Evolutionary conservation across 2,113 vertebrate genomes (phyloP).

Genomic region (Regulus satrapa): DNA sequence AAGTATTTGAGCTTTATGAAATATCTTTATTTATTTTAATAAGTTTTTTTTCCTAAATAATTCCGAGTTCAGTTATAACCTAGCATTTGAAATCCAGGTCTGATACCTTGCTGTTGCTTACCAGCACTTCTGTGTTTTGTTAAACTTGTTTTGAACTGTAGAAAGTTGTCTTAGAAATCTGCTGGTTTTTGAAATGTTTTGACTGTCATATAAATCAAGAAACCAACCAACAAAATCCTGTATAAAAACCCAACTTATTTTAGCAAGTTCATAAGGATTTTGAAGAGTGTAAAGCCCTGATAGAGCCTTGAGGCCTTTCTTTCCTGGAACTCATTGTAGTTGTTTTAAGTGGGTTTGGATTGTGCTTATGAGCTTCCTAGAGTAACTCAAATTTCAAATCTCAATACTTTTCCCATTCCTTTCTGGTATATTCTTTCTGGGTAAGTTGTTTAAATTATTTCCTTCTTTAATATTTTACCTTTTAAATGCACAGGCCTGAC

Average conservation of each 20-base stretch:
- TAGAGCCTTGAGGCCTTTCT: neutral
- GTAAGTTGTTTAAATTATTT: neutral
- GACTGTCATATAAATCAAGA: neutral
- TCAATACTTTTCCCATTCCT: neutral
- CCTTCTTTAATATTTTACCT: neutral
- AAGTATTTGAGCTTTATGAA: neutral
- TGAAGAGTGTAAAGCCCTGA: neutral
- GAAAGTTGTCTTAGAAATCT: neutral
- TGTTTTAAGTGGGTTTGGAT: neutral
- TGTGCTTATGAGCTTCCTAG: neutral
- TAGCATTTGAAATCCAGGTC: neutral
- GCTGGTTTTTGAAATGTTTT: neutral
- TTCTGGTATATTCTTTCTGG: neutral
- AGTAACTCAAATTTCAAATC: neutral
- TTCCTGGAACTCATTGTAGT: neutral
- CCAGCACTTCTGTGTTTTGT: neutral
- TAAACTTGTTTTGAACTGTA: neutral
- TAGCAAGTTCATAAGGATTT: neutral
- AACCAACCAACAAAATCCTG: neutral
- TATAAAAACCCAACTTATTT: neutral
- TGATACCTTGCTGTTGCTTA: neutral
- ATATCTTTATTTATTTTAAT: neutral
- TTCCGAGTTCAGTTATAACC: neutral
- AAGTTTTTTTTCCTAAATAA: neutral
- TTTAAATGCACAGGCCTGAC: neutral